Conservation (phyloP, 2,113 vertebrate species). For the Melanostigma gelatinosum region DNA sequence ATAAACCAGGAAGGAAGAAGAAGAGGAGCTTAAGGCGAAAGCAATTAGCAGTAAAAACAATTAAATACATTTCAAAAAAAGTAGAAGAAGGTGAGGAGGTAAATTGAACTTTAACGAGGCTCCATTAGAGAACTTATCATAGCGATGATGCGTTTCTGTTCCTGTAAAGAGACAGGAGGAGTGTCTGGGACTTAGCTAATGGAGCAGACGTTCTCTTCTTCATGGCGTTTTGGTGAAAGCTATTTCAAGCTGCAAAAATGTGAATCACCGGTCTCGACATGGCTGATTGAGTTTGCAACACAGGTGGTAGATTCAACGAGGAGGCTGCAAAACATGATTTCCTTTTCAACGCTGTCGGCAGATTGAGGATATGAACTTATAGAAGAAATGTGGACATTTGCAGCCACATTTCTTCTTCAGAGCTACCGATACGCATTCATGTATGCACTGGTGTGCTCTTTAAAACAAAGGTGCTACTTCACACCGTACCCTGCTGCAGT, state of each 20-base stretch:
- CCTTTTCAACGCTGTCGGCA: background rate
- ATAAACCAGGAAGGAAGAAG: conserved; percentile 18
- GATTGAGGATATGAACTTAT: background rate
- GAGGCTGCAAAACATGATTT: background rate
- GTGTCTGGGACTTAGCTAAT: background rate
- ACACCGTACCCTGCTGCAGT: background rate
- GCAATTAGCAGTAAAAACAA: background rate
- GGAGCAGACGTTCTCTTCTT: conserved; percentile 5
- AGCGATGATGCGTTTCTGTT: background rate
- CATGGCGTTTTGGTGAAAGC: background rate
- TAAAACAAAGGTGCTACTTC: conserved; percentile 2
- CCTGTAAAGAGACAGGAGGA: background rate
- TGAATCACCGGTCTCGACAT: background rate
- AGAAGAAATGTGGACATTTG: too few relatives aligned
- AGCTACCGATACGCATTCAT: background rate
- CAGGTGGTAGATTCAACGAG: conserved; percentile 1
- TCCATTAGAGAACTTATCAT: conserved; percentile 13
- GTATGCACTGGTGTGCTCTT: background rate
- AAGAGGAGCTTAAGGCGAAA: background rate
- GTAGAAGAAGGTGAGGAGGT: background rate
- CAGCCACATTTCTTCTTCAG: background rate
- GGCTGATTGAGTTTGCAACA: background rate
- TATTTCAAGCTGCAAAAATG: conserved; percentile 12
- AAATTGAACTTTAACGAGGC: conserved; percentile 11
- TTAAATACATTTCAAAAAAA: background rate